Base-by-base conservation (phyloP, 2,888 invertebrate species). In the Pterostichus madidus region DNA sequence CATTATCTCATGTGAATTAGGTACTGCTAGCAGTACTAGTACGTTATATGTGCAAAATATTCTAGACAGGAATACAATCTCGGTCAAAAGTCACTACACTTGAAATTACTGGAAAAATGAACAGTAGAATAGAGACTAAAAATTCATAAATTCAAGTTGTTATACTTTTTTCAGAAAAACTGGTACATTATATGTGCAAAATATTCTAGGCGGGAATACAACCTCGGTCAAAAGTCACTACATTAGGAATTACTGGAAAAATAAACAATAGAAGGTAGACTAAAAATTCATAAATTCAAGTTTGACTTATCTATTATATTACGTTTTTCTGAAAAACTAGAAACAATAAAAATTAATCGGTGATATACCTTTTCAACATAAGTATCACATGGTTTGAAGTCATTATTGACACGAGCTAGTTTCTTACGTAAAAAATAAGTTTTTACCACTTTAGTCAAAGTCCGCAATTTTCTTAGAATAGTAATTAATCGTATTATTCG, bases 71-170 rank as follows among this genome's bases (percentile, higher is more conserved):
- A 59, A 8, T 24, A 59, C 10, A 59, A 59, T 31, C 32, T 31
- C 59, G 59, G 32, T 32, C 59, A 59, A n/a, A 52, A 52, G 52
- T 15, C 52, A 52, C 52, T 52, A 24, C 52, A 46, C 46, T 46
- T n/a, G 8, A 1, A 24, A 24, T 24, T 24, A 24, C 24, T 24
- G 24, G 24, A 8, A 6, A 52, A 52, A 52, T n/a, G 52, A 52
- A 52, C 52, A 52, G 6, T 52, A 52, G n/a, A 52, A n/a, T 3
- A 24, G 1, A 24, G n/a, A n/a, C n/a, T n/a, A n/a, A n/a, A n/a
- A n/a, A n/a, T n/a, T n/a, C n/a, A n/a, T n/a, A n/a, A n/a, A n/a
- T n/a, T n/a, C n/a, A n/a, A n/a, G n/a, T n/a, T n/a, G n/a, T n/a
- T n/a, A n/a, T n/a, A n/a, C n/a, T n/a, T n/a, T n/a, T n/a, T n/a